Base-by-base conservation (phyloP, 2,797 vertebrate species). In the Hemibagrus guttatus region DNA sequence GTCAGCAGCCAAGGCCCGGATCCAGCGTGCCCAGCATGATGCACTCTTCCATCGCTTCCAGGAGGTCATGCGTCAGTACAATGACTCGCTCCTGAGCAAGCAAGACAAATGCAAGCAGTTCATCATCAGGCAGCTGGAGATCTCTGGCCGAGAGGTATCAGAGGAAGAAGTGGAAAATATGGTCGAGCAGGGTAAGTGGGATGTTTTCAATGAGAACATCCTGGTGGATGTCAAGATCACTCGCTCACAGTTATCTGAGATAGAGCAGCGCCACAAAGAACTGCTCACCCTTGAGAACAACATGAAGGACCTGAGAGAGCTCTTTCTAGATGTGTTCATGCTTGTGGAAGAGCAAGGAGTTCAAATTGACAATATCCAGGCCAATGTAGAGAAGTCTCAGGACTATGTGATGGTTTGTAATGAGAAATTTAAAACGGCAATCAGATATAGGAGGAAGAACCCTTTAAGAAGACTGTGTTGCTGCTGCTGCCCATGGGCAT, bases 121-220 rank as follows among this genome's bases (percentile, higher is more conserved):
- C 87, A 99, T 99, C 88, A 91, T 96, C 17, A 96, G 96, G 61
- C 98, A 99, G 94, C 95, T 99, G 69, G 97, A 98, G 91, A 97
- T 99, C 5, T 96, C 96, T 1, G 98, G 97, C 0, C 96, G 95
- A 87, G 96, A 97, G 3, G 91, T 97, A 42, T 93, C 96, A 0
- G 97, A 99, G 91, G 97, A 97, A 75, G 96, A 97, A 87, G 95
- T 98, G 90, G 96, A 96, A 9, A 95, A 97, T 83, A 99, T 99
- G 98, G 93, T 98, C 49, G 94, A 96, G 79, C 95, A 97, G 26
- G 97, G 97, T 79, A 97, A 98, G 88, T 99, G 98, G 98, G 97
- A 99, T 87, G 94, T 99, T 85, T 99, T 99, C 93, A 99, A 97
- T 56, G 97, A 98, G 92, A 99, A 98, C 89, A 90, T 99, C 11